A percentile compares a stretch with the other conserved stretches of the same genome.
These are phyloP conservation scores for Hassar affinis DNA, from an alignment of 2,113 vertebrate species.

Conservation along the genomic window DNA sequence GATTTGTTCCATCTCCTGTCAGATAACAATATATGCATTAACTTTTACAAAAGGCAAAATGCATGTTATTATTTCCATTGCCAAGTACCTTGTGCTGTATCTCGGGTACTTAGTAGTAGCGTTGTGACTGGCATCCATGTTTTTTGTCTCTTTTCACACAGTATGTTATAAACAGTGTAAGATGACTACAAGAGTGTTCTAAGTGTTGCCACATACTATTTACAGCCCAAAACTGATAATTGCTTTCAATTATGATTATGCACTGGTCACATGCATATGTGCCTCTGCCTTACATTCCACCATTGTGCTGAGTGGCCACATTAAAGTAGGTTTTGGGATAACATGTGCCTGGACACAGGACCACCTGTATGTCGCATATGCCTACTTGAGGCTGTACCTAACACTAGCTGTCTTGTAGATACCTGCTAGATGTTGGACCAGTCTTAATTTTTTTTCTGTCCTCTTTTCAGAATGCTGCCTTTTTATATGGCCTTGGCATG, in stretches of 20 bases:
- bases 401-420: not conserved
- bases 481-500: conserved; percentile 99
- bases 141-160: not conserved
- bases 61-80: not conserved
- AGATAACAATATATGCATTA: not conserved
- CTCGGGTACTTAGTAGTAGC: not conserved
- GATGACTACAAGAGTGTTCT: not conserved
- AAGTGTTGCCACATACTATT: not conserved
- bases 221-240: not conserved
- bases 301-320: not conserved
- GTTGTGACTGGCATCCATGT: not conserved
- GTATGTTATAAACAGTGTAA: not conserved
- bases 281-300: not conserved
- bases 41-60: not conserved
- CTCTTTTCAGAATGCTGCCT: conserved; percentile 90
- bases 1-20: not conserved
- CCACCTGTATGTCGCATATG: not conserved
- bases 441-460: not conserved
- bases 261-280: not conserved
- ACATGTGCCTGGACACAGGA: not conserved
- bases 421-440: not conserved
- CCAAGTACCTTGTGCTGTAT: not conserved
- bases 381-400: not conserved
- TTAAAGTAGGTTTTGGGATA: not conserved
- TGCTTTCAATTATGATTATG: not conserved